phyloP scores from a whole-genome alignment of 2,113 vertebrate species.

The Tragelaphus scriptus region DNA sequence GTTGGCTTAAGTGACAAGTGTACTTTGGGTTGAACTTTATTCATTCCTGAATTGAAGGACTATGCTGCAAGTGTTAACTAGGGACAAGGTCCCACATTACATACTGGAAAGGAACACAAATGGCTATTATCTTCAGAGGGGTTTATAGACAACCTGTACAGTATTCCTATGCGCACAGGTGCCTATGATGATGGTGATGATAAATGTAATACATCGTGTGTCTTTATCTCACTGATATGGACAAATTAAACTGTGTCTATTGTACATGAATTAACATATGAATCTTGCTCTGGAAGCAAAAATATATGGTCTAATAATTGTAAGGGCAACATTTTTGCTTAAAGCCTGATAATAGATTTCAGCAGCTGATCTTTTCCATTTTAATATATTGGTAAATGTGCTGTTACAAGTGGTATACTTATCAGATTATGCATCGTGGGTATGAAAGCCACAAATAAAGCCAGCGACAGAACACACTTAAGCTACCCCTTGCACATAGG shows the following conservation, averaged over 20 bases:
- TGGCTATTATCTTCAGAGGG: background rate
- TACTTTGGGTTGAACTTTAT: background rate
- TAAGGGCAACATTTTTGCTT: background rate
- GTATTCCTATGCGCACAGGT: background rate
- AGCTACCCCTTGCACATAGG: background rate
- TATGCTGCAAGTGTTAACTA: background rate
- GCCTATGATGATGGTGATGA: background rate
- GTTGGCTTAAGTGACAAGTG: background rate
- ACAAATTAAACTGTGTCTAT: background rate
- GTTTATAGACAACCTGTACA: background rate
- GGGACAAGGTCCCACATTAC: background rate
- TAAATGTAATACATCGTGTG: background rate
- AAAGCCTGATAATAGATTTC: background rate
- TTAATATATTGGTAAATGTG: background rate
- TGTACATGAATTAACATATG: background rate
- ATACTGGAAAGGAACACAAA: background rate
- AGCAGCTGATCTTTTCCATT: background rate
- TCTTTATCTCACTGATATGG: background rate
- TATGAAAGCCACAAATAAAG: background rate
- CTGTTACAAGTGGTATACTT: background rate
- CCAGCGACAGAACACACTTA: background rate
- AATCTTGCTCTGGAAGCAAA: background rate
- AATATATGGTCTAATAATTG: background rate
- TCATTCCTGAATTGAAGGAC: background rate
- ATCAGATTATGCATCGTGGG: background rate